These are phyloP conservation scores for Cheilosia grossa DNA, from an alignment of 2,888 invertebrate genomes.

Conservation along the genomic window DNA sequence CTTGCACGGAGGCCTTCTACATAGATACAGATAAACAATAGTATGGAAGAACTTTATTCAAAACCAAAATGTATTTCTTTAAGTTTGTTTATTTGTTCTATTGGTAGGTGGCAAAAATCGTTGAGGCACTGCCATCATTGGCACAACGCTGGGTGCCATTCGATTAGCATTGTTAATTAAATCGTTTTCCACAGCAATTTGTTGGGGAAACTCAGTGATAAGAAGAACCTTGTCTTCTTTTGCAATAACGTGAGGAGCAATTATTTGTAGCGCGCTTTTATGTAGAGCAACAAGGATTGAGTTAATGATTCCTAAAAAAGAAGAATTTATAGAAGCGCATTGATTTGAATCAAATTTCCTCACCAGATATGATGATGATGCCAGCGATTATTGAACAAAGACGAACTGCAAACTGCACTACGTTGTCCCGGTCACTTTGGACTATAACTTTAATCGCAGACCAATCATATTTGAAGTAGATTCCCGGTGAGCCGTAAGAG, in stretches of 20 bases:
- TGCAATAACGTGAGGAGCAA: slow-evolving; percentile 57
- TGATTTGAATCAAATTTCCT: neutral
- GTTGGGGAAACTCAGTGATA: slow-evolving; percentile 39
- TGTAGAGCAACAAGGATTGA: slow-evolving; percentile 56
- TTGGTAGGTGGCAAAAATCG: slow-evolving; percentile 23
- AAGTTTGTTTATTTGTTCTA: slow-evolving; percentile 30
- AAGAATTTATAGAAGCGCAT: neutral
- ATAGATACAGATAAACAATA: too few relatives aligned
- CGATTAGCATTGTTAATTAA: slow-evolving; percentile 64
- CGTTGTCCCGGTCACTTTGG: slow-evolving; percentile 90
- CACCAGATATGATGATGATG: slow-evolving; percentile 93
- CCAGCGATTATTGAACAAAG: slow-evolving; percentile 96
- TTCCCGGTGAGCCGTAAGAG: slow-evolving; percentile 96
- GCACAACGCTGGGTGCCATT: slow-evolving; percentile 52
- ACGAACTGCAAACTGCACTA: slow-evolving; percentile 92
- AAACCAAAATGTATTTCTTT: neutral
- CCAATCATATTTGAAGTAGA: slow-evolving; percentile 97
- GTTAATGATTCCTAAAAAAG: slow-evolving; percentile 69
- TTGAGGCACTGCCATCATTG: slow-evolving; percentile 48
- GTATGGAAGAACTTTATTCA: too few relatives aligned
- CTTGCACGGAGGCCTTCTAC: too few relatives aligned
- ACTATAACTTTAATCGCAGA: slow-evolving; percentile 94
- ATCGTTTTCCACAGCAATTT: slow-evolving; percentile 54
- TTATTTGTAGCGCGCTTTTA: slow-evolving; percentile 31
- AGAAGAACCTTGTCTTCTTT: slow-evolving; percentile 2